These are phyloP conservation scores for Caprella mutica DNA, from an alignment of 2,888 invertebrate genomes.

Conservation along the genomic window DNA sequence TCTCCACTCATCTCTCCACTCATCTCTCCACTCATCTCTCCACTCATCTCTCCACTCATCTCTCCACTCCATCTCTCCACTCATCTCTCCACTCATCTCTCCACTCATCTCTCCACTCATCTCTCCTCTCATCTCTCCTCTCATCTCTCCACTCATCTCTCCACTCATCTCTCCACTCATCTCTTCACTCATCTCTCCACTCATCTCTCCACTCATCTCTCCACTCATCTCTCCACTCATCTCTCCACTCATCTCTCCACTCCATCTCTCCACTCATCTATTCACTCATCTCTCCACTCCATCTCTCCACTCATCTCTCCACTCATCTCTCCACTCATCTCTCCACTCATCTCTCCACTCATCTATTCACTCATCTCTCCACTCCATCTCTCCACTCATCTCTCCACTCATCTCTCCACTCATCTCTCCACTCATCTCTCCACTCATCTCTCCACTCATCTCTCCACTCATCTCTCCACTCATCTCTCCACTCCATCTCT, in stretches of 20 bases:
- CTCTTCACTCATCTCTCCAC: background rate
- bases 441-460: too few relatives aligned
- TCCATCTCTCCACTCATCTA: too few relatives aligned
- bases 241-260: background rate
- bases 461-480: too few relatives aligned
- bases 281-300: background rate
- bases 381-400: too few relatives aligned
- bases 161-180: background rate
- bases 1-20: background rate
- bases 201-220: background rate
- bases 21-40: background rate
- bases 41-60: background rate
- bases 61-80: background rate
- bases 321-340: background rate
- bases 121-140: background rate
- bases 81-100: background rate
- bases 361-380: background rate
- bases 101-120: background rate
- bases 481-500: too few relatives aligned
- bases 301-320: too few relatives aligned
- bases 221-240: background rate
- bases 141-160: background rate
- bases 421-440: too few relatives aligned
- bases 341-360: background rate
- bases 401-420: too few relatives aligned